Evolutionary conservation across 2,113 vertebrate genomes (phyloP).

Genomic region (Panthera uncia): DNA sequence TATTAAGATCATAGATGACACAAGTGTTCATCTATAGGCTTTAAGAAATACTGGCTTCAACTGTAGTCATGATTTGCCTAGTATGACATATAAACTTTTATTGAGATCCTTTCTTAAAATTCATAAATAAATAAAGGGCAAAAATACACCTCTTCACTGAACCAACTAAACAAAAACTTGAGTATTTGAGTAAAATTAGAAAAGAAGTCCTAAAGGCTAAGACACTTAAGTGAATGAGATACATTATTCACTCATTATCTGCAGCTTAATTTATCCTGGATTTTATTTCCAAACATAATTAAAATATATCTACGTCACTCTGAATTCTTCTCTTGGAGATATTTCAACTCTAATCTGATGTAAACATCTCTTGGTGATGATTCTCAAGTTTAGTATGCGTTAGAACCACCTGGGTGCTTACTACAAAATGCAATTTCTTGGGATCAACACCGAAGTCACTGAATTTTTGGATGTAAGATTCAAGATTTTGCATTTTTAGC

Average conservation of each 20-base stretch:
- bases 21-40: neutral
- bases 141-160: neutral
- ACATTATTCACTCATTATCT: neutral
- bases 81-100: neutral
- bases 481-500: conserved; percentile 18
- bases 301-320: neutral
- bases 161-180: conserved; percentile 29
- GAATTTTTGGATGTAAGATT: neutral
- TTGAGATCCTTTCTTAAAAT: neutral
- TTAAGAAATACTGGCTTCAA: conserved; percentile 6
- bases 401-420: neutral
- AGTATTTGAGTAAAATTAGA: neutral
- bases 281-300: neutral
- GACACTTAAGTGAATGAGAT: neutral
- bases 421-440: conserved; percentile 12
- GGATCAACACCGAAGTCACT: neutral
- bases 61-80: conserved; percentile 7
- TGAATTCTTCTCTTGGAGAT: neutral
- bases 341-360: neutral
- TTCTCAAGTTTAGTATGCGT: neutral
- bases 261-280: neutral
- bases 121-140: neutral
- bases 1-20: neutral
- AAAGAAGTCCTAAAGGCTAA: neutral
- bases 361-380: neutral